These are phyloP conservation scores for Nerophis ophidion DNA, from an alignment of 2,113 vertebrate genomes.

Conservation along the genomic window DNA sequence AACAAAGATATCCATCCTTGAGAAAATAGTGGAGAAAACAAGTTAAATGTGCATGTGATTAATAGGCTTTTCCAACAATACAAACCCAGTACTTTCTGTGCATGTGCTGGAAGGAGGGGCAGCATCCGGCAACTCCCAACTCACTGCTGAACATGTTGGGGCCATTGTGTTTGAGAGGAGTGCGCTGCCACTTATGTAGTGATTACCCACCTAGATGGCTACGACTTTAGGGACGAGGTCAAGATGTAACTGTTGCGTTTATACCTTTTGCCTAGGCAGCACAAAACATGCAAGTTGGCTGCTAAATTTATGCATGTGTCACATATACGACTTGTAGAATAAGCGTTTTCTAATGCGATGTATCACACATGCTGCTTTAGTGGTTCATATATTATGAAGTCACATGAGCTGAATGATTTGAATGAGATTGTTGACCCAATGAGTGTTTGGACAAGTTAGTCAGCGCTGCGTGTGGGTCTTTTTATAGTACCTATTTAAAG, in stretches of 20 bases:
- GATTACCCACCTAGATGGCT: too few species aligned
- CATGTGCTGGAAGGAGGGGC: neutral
- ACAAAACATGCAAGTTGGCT: slow-evolving; percentile 2
- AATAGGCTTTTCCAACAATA: neutral
- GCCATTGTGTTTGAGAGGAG: slow-evolving; percentile 8
- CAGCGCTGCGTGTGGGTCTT: neutral
- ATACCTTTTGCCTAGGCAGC: too few species aligned
- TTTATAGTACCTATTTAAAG: neutral
- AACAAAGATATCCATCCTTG: neutral
- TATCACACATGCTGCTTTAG: neutral
- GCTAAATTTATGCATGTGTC: slow-evolving; percentile 32
- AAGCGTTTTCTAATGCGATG: neutral
- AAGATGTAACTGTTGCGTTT: slow-evolving; percentile 7
- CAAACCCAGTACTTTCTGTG: neutral
- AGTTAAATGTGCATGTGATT: neutral
- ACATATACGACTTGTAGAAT: slow-evolving; percentile 9
- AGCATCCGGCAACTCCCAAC: neutral
- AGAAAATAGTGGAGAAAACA: neutral
- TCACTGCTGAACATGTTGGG: slow-evolving; percentile 5
- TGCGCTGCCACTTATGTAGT: neutral
- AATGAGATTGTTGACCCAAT: neutral
- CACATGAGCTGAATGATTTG: too few species aligned
- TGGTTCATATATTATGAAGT: neutral
- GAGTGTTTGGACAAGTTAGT: slow-evolving; percentile 1
- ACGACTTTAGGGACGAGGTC: neutral